phyloP scores from a whole-genome alignment of 2,888 invertebrate species.

The Drosophila glabriapex region DNA sequence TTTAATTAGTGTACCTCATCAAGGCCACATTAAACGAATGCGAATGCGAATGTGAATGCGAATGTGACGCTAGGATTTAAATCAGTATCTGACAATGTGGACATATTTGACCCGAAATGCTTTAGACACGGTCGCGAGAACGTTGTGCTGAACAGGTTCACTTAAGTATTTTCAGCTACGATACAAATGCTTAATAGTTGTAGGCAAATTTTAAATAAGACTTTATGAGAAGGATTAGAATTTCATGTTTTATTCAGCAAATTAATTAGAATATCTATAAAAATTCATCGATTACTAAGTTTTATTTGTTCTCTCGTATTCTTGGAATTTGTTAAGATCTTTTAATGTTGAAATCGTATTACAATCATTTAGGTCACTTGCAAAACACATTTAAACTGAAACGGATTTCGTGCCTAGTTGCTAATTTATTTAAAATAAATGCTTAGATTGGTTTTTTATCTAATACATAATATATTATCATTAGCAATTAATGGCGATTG shows the following conservation, averaged over 20 bases:
- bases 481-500: neutral
- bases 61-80: conserved; percentile 45
- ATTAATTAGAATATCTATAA: neutral
- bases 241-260: neutral
- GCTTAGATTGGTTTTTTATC: neutral
- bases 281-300: neutral
- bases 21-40: conserved; percentile 71
- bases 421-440: neutral
- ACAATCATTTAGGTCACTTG: neutral
- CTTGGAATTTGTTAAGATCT: neutral
- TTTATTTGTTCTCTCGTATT: neutral
- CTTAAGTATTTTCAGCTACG: neutral
- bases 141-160: conserved; percentile 12
- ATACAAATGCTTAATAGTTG: neutral
- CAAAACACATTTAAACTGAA: neutral
- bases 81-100: conserved; percentile 17
- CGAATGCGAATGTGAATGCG: conserved; percentile 25
- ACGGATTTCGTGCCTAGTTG: neutral
- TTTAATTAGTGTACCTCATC: conserved; percentile 77
- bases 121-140: conserved; percentile 49
- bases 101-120: conserved; percentile 28
- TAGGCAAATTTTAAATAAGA: neutral
- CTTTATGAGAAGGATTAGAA: neutral
- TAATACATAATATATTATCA: neutral
- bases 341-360: neutral